Percentiles rank a stretch among this genome's conserved stretches.
Conservation (phyloP, 2,888 invertebrate genomes). For the Thalpophila matura region DNA sequence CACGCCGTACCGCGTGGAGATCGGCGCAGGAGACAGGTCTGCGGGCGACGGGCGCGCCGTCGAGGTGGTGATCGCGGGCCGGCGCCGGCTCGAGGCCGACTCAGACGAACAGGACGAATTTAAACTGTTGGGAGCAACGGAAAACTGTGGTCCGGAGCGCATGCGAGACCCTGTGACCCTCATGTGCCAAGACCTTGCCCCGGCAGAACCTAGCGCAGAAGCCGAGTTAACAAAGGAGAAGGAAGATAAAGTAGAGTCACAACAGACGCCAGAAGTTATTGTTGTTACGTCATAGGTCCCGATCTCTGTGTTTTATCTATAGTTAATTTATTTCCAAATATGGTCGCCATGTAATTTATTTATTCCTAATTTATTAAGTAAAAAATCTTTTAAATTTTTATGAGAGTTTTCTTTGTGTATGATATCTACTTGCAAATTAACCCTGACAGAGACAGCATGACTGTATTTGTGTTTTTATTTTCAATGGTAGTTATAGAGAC, state of each 20-base stretch:
- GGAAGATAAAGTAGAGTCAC: conserved; percentile 38
- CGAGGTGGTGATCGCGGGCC: conserved; percentile 83
- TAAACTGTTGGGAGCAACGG: conserved; percentile 92
- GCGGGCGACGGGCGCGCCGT: conserved; percentile 74
- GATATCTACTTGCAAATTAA: neutral
- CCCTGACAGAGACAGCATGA: neutral
- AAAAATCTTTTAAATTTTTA: conserved; percentile 40
- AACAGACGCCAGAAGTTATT: conserved; percentile 74
- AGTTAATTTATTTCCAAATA: conserved; percentile 73
- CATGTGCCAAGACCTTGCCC: conserved; percentile 79
- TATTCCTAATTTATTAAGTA: conserved; percentile 65
- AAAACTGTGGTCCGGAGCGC: conserved; percentile 94
- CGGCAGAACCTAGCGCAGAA: conserved; percentile 24
- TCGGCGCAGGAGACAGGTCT: conserved; percentile 78
- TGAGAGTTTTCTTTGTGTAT: conserved; percentile 28
- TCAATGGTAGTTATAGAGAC: neutral
- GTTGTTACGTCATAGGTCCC: conserved; percentile 73
- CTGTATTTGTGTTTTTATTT: neutral
- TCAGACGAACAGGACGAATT: conserved; percentile 78
- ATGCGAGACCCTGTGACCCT: conserved; percentile 93
- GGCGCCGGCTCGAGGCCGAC: conserved; percentile 74
- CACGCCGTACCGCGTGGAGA: conserved; percentile 93
- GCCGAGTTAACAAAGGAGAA: conserved; percentile 27
- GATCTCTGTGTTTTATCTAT: conserved; percentile 68
- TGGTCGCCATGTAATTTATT: conserved; percentile 67